Conservation (phyloP, 1,140 invertebrate species). For the Rhagoletis pomonella region DNA sequence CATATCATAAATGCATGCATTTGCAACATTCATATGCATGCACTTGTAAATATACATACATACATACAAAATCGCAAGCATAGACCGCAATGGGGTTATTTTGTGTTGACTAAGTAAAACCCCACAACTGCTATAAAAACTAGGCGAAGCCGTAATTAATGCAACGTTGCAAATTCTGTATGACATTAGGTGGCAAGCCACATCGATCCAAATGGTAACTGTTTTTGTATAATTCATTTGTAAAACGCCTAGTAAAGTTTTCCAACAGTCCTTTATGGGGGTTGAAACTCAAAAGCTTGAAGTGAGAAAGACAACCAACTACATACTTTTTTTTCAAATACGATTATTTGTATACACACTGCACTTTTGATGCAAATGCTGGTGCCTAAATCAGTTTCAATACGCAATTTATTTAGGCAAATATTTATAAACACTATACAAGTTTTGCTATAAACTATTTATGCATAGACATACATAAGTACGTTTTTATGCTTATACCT, state of each 20-base stretch:
- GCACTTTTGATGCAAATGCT: no score
- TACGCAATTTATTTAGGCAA: no score
- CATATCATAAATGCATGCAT: neutral
- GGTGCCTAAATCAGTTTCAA: no score
- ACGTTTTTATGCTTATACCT: no score
- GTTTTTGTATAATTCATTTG: neutral
- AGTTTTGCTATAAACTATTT: no score
- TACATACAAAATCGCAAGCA: neutral
- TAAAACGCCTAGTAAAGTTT: neutral
- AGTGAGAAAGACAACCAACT: no score
- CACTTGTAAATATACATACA: neutral
- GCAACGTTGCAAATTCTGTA: constrained; percentile 14
- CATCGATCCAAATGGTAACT: constrained; percentile 2
- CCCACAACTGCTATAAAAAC: constrained; percentile 45
- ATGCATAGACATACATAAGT: no score
- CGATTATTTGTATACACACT: no score
- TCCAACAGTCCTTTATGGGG: neutral
- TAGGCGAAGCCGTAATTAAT: constrained; percentile 48
- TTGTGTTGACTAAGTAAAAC: constrained; percentile 31
- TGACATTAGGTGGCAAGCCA: neutral
- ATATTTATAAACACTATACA: no score
- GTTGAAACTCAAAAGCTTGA: neutral
- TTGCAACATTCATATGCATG: neutral
- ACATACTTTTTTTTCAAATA: no score
- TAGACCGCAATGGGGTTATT: constrained; percentile 21